These are phyloP conservation scores for Eupithecia subumbrata DNA, from an alignment of 2,888 invertebrate genomes.

Conservation along the genomic window DNA sequence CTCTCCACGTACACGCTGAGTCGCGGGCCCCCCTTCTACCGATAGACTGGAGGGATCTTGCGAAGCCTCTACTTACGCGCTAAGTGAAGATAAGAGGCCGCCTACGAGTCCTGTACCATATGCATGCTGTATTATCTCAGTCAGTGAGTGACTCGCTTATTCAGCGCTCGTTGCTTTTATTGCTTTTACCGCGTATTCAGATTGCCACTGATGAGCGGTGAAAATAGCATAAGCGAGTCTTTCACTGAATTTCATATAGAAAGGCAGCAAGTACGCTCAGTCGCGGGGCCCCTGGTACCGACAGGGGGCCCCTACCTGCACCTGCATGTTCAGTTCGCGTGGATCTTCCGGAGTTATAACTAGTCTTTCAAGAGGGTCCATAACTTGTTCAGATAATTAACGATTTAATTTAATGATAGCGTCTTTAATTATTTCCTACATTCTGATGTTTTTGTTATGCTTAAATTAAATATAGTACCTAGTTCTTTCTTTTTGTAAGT, in stretches of 20 bases:
- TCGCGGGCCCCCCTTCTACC: conserved; percentile 85
- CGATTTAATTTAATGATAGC: not conserved
- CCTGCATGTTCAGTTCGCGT: not conserved
- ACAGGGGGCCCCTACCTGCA: not conserved
- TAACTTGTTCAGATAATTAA: not conserved
- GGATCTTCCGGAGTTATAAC: not conserved
- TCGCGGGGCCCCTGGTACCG: not conserved
- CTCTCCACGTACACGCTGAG: conserved; percentile 93
- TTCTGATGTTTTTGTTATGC: not conserved
- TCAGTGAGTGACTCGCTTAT: not conserved
- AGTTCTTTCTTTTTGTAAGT: not conserved
- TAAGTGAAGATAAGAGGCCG: not conserved
- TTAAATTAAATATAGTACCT: not conserved
- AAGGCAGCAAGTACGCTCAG: not conserved
- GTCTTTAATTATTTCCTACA: not conserved
- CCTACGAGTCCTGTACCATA: not conserved
- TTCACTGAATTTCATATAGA: not conserved
- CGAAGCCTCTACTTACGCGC: not conserved
- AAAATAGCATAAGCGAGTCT: not conserved
- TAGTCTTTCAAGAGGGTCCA: not conserved
- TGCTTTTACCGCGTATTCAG: not conserved
- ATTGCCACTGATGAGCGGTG: not conserved
- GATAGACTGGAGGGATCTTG: conserved; percentile 38
- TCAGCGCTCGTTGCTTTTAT: not conserved
- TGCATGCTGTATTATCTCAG: not conserved